Evolutionary conservation across 2,888 invertebrate species (phyloP), one percentile per base, ranked within the genome.

Genomic region (Drosophila multiciliata): DNA sequence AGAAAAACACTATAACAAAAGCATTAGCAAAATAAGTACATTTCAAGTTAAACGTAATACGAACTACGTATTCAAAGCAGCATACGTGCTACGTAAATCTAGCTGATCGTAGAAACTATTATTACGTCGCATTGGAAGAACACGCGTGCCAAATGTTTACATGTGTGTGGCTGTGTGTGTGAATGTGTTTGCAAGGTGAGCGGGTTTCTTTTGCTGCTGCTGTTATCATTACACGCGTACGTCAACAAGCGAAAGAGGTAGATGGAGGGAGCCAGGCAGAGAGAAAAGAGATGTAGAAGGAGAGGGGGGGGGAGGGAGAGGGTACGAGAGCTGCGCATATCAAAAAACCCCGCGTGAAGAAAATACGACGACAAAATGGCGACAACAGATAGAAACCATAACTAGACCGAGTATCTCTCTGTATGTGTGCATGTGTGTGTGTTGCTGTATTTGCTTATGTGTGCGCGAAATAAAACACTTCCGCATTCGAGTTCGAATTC

Each of bases 161-260:
- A 17, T 32, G 26, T 48, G 52, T 64, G 26, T 32, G 29, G 55
- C 17, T 57, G 65, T 50, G 53, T 57, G 62, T 48, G 66, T 70
- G 36, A 59, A 58, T 48, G 59, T 63, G 48, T 74, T 73, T 66
- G 77, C 84, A 85, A 85, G 84, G 84, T 87, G 88, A 85, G 82
- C 84, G 77, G 66, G 84, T 83, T 82, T 75, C 40, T 59, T 55
- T 67, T 45, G 75, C 36, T 53, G 40, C 69, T 73, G 58, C 62
- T 87, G 83, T 85, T 85, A 85, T 85, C 85, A 85, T 88, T 86
- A 82, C 88, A 85, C 83, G 74, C 74, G 83, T 77, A 63, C 71
- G 59, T 66, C 49, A 54, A 60, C 33, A 40, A 52, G 53, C 11
- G 57, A 38, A 38, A 35, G n/a, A 1, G 33, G 3, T 5, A 38